A percentile compares a stretch with the other conserved stretches of the same genome.
Evolutionary conservation across 2,113 vertebrate species (phyloP).

Genomic region (Phylloscopus trochilus): DNA sequence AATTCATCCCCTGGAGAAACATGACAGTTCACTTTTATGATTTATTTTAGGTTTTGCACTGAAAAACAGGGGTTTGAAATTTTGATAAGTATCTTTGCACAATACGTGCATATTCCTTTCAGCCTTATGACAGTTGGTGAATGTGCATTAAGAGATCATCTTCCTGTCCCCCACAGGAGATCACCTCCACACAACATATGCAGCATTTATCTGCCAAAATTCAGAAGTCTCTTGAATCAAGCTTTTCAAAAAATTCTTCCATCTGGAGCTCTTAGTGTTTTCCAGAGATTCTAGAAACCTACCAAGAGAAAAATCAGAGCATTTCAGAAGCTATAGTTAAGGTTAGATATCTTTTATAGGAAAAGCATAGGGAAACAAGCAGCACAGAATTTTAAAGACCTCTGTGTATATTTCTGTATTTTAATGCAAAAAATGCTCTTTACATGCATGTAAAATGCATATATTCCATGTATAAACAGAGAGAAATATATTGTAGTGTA

Average conservation of each 20-base stretch:
- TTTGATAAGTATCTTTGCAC: slow-evolving; percentile 18
- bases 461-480: neutral
- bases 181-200: slow-evolving; percentile 73
- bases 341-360: neutral
- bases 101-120: neutral
- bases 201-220: slow-evolving; percentile 69
- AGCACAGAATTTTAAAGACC: neutral
- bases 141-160: slow-evolving; percentile 66
- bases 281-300: slow-evolving; percentile 44
- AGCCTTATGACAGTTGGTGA: slow-evolving; percentile 38
- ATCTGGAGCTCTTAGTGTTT: slow-evolving; percentile 61
- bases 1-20: neutral
- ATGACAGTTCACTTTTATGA: neutral
- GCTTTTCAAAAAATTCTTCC: slow-evolving; percentile 58
- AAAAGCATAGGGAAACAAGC: neutral
- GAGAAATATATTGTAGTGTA: neutral
- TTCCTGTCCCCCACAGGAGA: slow-evolving; percentile 69
- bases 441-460: neutral
- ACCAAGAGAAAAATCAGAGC: neutral
- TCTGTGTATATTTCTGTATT: neutral
- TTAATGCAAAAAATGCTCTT: neutral
- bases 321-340: neutral
- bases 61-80: neutral
- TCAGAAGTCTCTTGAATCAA: slow-evolving; percentile 60
- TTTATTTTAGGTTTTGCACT: neutral